These are phyloP conservation scores for Phainopepla nitens DNA, from an alignment of 2,113 vertebrate species.

Conservation along the genomic window DNA sequence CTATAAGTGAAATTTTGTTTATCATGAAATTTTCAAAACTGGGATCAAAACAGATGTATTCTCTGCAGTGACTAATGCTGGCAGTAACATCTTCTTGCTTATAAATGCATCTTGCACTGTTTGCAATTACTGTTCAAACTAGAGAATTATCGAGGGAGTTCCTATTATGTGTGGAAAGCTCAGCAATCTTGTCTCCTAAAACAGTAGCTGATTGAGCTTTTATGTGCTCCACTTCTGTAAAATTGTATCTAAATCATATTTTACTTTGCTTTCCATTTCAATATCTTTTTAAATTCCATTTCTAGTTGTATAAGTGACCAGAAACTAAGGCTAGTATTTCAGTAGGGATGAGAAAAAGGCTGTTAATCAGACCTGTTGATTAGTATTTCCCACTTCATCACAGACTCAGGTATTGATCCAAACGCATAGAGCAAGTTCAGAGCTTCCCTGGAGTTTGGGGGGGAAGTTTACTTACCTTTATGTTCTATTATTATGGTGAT, in stretches of 20 bases:
- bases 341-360: not conserved
- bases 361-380: not conserved
- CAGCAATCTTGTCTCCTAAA: not conserved
- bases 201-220: not conserved
- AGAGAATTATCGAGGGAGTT: not conserved
- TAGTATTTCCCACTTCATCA: not conserved
- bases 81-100: not conserved
- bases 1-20: not conserved
- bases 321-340: not conserved
- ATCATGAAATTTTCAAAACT: not conserved
- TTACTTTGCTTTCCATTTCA: not conserved
- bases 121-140: not conserved
- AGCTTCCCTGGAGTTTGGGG: not conserved
- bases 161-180: not conserved
- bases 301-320: not conserved
- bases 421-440: not conserved
- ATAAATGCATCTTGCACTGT: conserved; percentile 3
- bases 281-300: not conserved
- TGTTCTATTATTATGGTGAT: not conserved
- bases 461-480: not conserved
- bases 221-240: not conserved
- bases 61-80: not conserved
- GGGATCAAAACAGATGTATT: not conserved
- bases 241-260: not conserved
- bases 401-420: not conserved